These are phyloP conservation scores for Pluvianellus socialis DNA, from an alignment of 2,113 vertebrate genomes.

Conservation along the genomic window DNA sequence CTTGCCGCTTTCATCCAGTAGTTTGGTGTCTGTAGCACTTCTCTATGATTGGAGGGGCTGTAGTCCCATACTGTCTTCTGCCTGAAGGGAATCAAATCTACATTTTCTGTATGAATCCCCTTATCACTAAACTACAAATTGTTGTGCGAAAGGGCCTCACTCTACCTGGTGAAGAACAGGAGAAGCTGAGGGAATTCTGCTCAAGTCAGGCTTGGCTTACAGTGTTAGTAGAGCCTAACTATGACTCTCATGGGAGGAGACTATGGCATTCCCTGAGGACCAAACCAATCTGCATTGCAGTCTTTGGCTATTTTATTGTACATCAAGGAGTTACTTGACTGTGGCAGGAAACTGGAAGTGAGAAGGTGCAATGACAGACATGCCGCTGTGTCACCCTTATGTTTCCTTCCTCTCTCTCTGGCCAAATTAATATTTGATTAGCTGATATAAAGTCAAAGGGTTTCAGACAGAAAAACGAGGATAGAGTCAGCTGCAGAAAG, in stretches of 20 bases:
- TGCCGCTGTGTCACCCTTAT: background rate
- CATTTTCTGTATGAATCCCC: background rate
- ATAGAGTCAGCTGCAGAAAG: background rate
- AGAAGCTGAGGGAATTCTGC: background rate
- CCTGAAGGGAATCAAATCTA: background rate
- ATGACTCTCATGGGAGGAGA: background rate
- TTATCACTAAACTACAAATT: background rate
- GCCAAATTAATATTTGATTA: background rate
- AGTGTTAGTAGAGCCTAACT: background rate
- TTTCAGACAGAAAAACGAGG: background rate
- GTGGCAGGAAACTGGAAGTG: background rate
- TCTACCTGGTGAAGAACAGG: background rate
- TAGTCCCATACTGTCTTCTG: background rate
- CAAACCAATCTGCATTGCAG: background rate
- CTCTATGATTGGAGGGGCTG: background rate
- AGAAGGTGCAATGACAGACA: background rate
- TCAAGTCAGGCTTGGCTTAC: background rate
- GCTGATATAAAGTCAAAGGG: background rate
- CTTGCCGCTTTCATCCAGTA: background rate
- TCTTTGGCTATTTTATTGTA: background rate
- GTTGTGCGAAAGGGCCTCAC: background rate
- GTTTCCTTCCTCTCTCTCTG: background rate
- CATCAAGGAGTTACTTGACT: background rate
- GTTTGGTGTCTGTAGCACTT: background rate
- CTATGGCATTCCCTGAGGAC: background rate